phyloP scores from a whole-genome alignment of 2,797 vertebrate genomes.

The Rhyacichthys aspro region DNA sequence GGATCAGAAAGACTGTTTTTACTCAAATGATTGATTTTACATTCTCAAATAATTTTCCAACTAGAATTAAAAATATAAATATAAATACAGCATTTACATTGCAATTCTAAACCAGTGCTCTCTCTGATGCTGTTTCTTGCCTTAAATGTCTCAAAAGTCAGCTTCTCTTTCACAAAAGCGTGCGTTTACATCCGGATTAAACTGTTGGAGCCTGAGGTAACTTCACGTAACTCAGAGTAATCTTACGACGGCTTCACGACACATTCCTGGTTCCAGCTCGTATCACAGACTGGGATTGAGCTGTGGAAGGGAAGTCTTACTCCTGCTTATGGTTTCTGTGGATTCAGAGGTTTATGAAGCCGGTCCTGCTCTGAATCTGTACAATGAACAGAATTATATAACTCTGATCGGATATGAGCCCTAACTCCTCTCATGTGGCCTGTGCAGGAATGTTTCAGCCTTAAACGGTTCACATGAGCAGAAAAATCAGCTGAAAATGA shows the following conservation, averaged over 20 bases:
- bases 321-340: no score
- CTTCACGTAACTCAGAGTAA: neutral
- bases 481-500: neutral
- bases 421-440: conserved; percentile 65
- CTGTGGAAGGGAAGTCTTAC: no score
- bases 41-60: no score
- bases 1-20: no score
- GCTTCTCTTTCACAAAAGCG: neutral
- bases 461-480: conserved; percentile 20
- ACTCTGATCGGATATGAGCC: conserved; percentile 37
- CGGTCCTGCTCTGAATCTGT: conserved; percentile 5
- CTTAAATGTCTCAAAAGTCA: no score
- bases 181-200: neutral
- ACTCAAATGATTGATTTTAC: no score
- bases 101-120: no score
- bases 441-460: conserved; percentile 16
- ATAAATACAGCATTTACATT: no score
- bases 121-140: no score
- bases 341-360: conserved; percentile 1
- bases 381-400: conserved; percentile 45
- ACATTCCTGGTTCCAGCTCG: neutral
- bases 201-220: conserved; percentile 9
- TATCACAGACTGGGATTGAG: neutral
- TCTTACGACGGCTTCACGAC: neutral
- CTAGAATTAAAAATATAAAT: no score